Evolutionary conservation across 2,113 vertebrate species (phyloP).

Genomic region (Loxodonta africana): DNA sequence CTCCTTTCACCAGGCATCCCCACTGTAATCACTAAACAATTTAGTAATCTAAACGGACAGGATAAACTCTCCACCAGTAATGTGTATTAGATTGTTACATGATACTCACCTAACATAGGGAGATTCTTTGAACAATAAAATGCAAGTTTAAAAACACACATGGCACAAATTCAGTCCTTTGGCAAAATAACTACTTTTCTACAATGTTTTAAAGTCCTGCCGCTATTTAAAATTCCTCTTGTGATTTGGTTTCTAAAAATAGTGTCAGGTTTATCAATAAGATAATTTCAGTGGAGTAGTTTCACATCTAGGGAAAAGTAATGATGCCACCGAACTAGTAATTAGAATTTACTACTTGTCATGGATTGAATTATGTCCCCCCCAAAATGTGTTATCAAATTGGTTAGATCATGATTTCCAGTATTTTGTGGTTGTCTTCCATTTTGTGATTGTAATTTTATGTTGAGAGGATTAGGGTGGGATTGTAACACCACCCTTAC

Average conservation of each 20-base stretch:
- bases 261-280: not conserved
- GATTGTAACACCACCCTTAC: too few species aligned
- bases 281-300: not conserved
- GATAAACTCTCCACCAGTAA: not conserved
- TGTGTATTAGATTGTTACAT: not conserved
- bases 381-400: too few species aligned
- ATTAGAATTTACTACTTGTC: slow-evolving; percentile 5
- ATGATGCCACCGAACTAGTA: not conserved
- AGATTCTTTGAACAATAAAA: not conserved
- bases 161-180: not conserved
- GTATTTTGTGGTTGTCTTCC: too few species aligned
- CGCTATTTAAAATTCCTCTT: not conserved
- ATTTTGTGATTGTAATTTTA: too few species aligned
- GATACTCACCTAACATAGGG: not conserved
- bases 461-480: too few species aligned
- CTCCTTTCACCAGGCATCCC: not conserved
- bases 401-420: too few species aligned
- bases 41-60: not conserved
- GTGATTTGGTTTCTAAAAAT: slow-evolving; percentile 11
- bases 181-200: not conserved
- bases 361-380: too few species aligned
- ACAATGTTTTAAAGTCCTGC: not conserved
- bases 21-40: not conserved
- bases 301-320: not conserved
- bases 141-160: not conserved